Evolutionary conservation across 2,888 invertebrate genomes (phyloP).

Genomic region (Drosophila melanosoma): DNA sequence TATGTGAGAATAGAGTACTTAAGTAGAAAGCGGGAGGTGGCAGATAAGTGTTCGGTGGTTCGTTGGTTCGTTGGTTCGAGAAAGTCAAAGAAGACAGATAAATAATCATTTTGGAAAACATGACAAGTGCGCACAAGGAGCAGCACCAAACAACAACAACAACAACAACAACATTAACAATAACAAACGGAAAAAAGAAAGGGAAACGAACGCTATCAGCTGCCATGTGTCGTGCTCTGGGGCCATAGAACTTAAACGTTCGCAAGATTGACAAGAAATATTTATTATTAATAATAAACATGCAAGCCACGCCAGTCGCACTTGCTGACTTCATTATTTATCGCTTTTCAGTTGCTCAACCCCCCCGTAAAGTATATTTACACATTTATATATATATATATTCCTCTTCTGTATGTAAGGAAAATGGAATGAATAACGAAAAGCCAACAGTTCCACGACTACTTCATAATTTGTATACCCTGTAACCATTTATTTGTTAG

Average conservation of each 20-base stretch:
- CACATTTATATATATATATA: background rate
- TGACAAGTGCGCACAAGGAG: constrained; percentile 60
- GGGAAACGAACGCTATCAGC: constrained; percentile 18
- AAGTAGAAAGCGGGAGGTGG: background rate
- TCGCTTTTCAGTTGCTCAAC: constrained; percentile 63
- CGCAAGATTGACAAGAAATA: constrained; percentile 73
- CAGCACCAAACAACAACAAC: constrained; percentile 18
- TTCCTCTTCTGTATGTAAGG: background rate
- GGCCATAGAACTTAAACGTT: constrained; percentile 68
- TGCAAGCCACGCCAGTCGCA: constrained; percentile 75
- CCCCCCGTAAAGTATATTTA: too few species aligned
- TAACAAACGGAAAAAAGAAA: constrained; percentile 2
- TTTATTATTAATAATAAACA: constrained; percentile 80
- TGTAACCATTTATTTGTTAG: background rate
- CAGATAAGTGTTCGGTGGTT: background rate
- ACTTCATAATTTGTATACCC: constrained; percentile 14
- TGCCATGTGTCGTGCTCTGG: constrained; percentile 61
- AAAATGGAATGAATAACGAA: constrained; percentile 47
- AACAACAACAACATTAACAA: constrained; percentile 11
- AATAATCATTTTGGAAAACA: constrained; percentile 63
- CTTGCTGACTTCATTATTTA: constrained; percentile 80
- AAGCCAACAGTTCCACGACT: constrained; percentile 10
- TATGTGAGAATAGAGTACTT: constrained; percentile 19
- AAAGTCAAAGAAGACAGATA: constrained; percentile 57
- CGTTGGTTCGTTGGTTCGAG: background rate